phyloP scores from a whole-genome alignment of 1,140 invertebrate species.

The Lepidurus apus region DNA sequence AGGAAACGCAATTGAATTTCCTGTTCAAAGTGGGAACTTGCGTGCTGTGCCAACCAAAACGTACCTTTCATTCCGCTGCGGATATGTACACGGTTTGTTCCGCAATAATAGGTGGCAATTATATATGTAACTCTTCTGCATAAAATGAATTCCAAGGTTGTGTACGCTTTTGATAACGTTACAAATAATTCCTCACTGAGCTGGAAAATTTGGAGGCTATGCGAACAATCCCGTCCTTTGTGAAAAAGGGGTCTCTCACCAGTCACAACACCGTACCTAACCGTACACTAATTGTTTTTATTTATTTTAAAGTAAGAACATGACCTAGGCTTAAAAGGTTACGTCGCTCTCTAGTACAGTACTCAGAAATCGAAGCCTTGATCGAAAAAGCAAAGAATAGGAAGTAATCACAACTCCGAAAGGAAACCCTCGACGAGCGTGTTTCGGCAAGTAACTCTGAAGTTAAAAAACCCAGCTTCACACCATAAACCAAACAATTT shows the following conservation, averaged over 20 bases:
- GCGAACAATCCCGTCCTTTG: neutral
- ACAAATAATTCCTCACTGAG: neutral
- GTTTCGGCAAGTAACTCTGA: too few species aligned
- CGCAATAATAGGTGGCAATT: neutral
- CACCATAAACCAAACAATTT: too few species aligned
- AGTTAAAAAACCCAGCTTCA: too few species aligned
- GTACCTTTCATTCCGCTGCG: neutral
- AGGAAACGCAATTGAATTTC: constrained; percentile 1
- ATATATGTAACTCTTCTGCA: neutral
- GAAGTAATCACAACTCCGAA: too few species aligned
- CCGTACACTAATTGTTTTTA: too few species aligned
- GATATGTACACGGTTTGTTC: neutral
- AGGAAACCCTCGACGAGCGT: too few species aligned
- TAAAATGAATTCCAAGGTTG: neutral
- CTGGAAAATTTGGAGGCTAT: constrained; percentile 10
- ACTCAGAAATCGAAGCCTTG: too few species aligned
- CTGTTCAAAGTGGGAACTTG: neutral
- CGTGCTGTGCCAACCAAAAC: neutral
- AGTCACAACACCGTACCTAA: too few species aligned
- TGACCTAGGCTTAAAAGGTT: too few species aligned
- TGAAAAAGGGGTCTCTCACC: neutral
- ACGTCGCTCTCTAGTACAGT: too few species aligned
- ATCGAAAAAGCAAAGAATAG: too few species aligned
- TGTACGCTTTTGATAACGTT: neutral
- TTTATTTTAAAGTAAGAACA: too few species aligned